These are phyloP conservation scores for Pilophorus perplexus DNA, from an alignment of 2,888 invertebrate genomes.

Conservation along the genomic window DNA sequence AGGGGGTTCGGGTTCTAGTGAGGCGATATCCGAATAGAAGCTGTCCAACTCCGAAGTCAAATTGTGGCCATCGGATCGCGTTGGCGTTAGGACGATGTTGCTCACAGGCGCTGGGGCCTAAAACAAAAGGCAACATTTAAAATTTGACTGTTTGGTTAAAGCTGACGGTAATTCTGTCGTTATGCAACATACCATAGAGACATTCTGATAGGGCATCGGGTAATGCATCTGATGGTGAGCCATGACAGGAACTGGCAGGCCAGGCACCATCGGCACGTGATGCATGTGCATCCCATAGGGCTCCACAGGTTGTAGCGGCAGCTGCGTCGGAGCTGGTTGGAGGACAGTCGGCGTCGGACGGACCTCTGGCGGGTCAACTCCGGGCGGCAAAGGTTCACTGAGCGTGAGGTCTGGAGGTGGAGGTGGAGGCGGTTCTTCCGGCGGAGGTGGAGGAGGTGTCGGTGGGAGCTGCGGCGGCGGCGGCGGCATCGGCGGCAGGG, in stretches of 20 bases:
- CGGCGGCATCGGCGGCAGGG: slow-evolving; percentile 45
- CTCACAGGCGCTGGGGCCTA: slow-evolving; percentile 7
- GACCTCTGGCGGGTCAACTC: slow-evolving; percentile 54
- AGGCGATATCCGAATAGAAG: slow-evolving; percentile 62
- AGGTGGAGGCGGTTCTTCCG: slow-evolving; percentile 43
- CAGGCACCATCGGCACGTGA: slow-evolving; percentile 20
- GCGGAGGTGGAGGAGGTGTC: slow-evolving; percentile 43
- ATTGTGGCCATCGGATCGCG: slow-evolving; percentile 44
- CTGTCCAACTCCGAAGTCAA: slow-evolving; percentile 58
- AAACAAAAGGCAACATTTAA: too few relatives aligned
- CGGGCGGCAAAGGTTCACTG: slow-evolving; percentile 58
- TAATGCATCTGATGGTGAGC: slow-evolving; percentile 39
- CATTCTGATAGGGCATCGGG: slow-evolving; percentile 18
- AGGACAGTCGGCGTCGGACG: slow-evolving; percentile 47
- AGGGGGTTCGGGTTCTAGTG: slow-evolving; percentile 56
- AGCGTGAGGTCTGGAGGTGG: slow-evolving; percentile 40
- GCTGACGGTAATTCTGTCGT: too few relatives aligned
- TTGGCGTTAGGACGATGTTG: not conserved
- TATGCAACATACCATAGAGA: slow-evolving; percentile 33
- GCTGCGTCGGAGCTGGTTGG: slow-evolving; percentile 45
- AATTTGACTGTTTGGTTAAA: not conserved
- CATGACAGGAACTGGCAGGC: slow-evolving; percentile 21
- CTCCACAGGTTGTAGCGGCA: slow-evolving; percentile 49
- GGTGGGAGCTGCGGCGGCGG: slow-evolving; percentile 40
- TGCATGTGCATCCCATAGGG: slow-evolving; percentile 32